Evolutionary conservation across 2,113 vertebrate genomes (phyloP), one percentile per base, ranked within the genome.

Genomic region (Vicugna pacos): DNA sequence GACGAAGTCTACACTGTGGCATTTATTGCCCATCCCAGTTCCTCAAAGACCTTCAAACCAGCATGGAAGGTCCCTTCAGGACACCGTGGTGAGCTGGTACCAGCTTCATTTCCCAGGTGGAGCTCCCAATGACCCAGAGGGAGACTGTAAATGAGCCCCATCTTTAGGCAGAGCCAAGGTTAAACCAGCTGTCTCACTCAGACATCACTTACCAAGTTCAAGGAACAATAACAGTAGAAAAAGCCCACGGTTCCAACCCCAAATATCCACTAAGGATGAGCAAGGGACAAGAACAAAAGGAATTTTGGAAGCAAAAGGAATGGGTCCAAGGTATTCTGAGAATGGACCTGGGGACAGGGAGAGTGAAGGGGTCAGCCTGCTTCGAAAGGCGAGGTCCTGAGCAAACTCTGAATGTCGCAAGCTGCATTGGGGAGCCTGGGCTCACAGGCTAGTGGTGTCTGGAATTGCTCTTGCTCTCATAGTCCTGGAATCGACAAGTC

Each of bases 341-440:
- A 19, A 8, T 54, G 65, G 65, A 13, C 22, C 24, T n/a, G 4
- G 8, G 48, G 42, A 65, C 64, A n/a, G 3, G 7, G 30, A 30
- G 26, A 72, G 32, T 11, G 6, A 62, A 15, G 42, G 3, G 2
- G 12, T 17, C 30, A 8, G 30, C 3, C 13, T 52, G 6, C 35
- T 52, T 62, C 5, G 38, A 77, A 75, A 58, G 42, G 15, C 24
- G n/a, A 35, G 19, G 58, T 26, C 50, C 73, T 24, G 6, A 81
- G 16, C 5, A 62, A 26, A 1, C 24, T 60, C 26, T 60, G 42
- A 24, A 2, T 0, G 19, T 38, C 5, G 28, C 22, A 48, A 28
- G 17, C 7, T 64, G 5, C 9, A 10, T 6, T 4, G 0, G 1
- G 38, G 15, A 48, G 9, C 30, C 3, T 3, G 11, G 46, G 69